phyloP scores from a whole-genome alignment of 2,888 invertebrate genomes.

The Heteromurus nitidus region DNA sequence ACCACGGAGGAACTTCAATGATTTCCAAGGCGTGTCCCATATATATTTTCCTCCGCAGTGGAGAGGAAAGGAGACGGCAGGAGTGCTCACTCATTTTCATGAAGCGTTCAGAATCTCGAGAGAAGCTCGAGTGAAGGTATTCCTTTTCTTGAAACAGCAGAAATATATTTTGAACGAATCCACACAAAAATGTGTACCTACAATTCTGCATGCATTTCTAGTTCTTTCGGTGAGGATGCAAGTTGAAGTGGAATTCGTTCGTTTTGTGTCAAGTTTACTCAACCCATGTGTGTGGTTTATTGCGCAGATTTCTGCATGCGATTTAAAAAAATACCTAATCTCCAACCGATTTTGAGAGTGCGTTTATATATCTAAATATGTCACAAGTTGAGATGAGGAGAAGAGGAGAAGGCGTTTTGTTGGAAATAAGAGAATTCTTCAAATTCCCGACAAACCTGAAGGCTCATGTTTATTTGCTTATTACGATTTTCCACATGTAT shows the following conservation, averaged over 20 bases:
- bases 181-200: too few relatives aligned
- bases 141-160: too few relatives aligned
- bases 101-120: not conserved
- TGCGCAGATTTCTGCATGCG: slow-evolving; percentile 12
- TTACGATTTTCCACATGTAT: slow-evolving; percentile 53
- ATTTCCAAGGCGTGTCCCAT: slow-evolving; percentile 44
- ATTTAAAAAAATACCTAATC: slow-evolving; percentile 12
- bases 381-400: not conserved
- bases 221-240: too few relatives aligned
- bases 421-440: slow-evolving; percentile 44
- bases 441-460: slow-evolving; percentile 55
- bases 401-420: not conserved
- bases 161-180: too few relatives aligned
- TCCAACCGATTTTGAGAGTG: too few relatives aligned
- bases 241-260: too few relatives aligned
- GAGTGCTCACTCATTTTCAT: not conserved
- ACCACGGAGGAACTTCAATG: slow-evolving; percentile 51
- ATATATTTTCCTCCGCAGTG: not conserved
- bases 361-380: too few relatives aligned
- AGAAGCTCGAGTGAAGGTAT: too few relatives aligned
- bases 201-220: too few relatives aligned
- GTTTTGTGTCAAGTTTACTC: not conserved
- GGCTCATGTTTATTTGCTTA: slow-evolving; percentile 47
- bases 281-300: slow-evolving; percentile 18
- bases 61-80: not conserved